Evolutionary conservation across 2,888 invertebrate genomes (phyloP).

Genomic region (Gerris lacustris): DNA sequence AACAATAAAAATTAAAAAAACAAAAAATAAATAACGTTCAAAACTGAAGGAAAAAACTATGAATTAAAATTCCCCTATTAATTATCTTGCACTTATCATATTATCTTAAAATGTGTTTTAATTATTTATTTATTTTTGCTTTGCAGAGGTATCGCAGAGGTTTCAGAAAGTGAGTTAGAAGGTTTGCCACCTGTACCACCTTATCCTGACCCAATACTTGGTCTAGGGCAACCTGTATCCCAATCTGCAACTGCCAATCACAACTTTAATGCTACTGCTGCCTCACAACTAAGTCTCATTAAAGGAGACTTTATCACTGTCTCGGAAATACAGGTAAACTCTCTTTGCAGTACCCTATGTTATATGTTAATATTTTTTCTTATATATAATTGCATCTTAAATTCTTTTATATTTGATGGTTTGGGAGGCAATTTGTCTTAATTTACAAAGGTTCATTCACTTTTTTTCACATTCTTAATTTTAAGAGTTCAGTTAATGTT

Average conservation of each 20-base stretch:
- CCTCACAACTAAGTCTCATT: constrained; percentile 47
- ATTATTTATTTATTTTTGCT: neutral
- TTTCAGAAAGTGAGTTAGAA: constrained; percentile 48
- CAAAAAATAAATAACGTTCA: too few species aligned
- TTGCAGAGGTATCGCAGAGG: constrained; percentile 60
- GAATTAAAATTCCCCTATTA: neutral
- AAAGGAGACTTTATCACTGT: constrained; percentile 49
- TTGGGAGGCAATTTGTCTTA: too few species aligned
- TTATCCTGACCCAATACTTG: constrained; percentile 34
- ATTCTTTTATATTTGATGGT: too few species aligned
- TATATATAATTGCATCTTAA: too few species aligned
- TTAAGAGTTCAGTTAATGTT: too few species aligned
- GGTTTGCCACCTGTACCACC: constrained; percentile 30
- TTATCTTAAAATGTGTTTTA: neutral
- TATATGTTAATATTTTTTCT: too few species aligned
- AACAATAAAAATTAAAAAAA: too few species aligned
- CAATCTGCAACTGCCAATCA: constrained; percentile 43
- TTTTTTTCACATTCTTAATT: too few species aligned
- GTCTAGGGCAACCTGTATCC: constrained; percentile 37
- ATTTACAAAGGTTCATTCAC: too few species aligned
- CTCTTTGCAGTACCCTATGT: too few species aligned
- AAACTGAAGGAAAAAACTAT: neutral
- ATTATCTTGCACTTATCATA: neutral
- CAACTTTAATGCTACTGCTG: constrained; percentile 47
- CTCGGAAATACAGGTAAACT: constrained; percentile 41